Conservation (phyloP, 2,113 vertebrate genomes). For the Phrynosoma platyrhinos region DNA sequence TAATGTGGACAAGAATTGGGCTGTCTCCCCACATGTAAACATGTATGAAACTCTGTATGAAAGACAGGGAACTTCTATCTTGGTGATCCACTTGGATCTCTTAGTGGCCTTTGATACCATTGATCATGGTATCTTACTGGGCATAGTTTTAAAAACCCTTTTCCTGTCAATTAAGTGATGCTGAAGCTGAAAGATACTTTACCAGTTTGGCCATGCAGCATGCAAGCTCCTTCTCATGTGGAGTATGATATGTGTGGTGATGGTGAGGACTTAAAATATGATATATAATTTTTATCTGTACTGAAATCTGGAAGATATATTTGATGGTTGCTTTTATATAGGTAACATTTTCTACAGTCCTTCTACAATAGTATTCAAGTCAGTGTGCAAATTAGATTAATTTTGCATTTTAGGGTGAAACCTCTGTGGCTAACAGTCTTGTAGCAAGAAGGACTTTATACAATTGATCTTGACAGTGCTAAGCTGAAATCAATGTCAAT, state of each 20-base stretch:
- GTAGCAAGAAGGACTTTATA: neutral
- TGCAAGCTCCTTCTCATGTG: no score
- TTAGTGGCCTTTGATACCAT: no score
- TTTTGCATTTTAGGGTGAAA: conserved; percentile 10
- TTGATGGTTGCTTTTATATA: neutral
- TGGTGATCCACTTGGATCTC: no score
- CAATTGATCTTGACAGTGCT: conserved; percentile 21
- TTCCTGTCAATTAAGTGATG: neutral
- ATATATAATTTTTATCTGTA: neutral
- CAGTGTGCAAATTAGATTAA: neutral
- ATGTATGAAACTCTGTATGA: no score
- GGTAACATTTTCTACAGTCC: neutral
- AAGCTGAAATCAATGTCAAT: conserved; percentile 5
- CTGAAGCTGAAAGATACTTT: neutral
- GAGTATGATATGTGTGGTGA: neutral
- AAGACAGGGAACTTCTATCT: no score
- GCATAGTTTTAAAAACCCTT: neutral
- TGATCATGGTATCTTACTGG: no score
- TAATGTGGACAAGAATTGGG: no score
- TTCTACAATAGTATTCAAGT: neutral
- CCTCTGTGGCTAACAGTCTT: neutral
- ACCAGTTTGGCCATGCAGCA: neutral
- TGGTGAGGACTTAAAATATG: neutral
- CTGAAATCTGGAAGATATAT: neutral
- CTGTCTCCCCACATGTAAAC: no score